Conservation (phyloP, 2,888 invertebrate genomes). For the Eupithecia inturbata region DNA sequence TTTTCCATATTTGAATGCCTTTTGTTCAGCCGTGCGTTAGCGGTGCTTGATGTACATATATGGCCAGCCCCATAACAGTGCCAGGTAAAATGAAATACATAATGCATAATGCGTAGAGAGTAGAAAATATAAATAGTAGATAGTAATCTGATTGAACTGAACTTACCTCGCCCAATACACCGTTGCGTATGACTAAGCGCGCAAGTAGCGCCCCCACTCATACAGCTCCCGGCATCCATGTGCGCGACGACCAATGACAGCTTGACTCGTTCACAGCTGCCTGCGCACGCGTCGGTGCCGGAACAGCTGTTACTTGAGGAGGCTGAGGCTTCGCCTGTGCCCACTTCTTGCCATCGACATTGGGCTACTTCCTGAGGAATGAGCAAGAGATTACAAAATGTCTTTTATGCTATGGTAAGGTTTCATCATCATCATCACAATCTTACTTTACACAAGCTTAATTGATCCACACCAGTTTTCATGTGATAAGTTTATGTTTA, state of each 20-base stretch:
- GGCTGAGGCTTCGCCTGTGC: slow-evolving; percentile 73
- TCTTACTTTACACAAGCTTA: too few species aligned
- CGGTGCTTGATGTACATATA: too few species aligned
- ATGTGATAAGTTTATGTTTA: too few species aligned
- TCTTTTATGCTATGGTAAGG: not conserved
- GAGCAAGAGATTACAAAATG: not conserved
- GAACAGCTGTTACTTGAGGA: slow-evolving; percentile 54
- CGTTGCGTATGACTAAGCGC: slow-evolving; percentile 75
- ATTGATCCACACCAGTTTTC: too few species aligned
- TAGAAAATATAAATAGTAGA: too few species aligned
- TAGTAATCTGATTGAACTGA: too few species aligned
- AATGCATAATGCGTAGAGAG: too few species aligned
- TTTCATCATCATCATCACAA: not conserved
- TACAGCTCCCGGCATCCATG: slow-evolving; percentile 78
- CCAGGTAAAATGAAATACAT: too few species aligned
- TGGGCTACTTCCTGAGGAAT: slow-evolving; percentile 70
- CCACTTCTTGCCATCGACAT: slow-evolving; percentile 70
- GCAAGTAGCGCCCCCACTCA: slow-evolving; percentile 67
- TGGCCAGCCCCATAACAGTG: too few species aligned
- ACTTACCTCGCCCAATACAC: slow-evolving; percentile 73
- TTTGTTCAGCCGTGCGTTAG: too few species aligned
- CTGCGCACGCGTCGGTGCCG: slow-evolving; percentile 56
- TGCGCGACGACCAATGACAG: slow-evolving; percentile 72
- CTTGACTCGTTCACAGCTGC: slow-evolving; percentile 64
- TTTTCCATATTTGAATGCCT: too few species aligned